Base-by-base conservation (phyloP, 2,888 invertebrate genomes). In the Antheraea assamensis region DNA sequence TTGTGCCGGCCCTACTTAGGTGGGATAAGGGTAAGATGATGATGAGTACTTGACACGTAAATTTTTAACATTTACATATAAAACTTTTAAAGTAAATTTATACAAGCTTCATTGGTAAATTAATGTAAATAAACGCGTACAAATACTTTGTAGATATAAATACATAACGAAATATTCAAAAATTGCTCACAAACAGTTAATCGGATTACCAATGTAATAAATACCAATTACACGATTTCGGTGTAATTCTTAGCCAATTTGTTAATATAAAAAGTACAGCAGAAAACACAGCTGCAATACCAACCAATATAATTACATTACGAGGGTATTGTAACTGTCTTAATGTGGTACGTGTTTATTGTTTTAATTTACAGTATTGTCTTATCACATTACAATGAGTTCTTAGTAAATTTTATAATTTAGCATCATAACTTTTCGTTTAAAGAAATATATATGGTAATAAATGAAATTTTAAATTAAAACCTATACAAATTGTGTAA, bases 271-370 rank as follows among this genome's bases (percentile, higher is more conserved):
- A 21, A 10, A 68, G 68, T 68, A 35, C 68, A 35, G 24, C n/a
- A 24, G 31, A n/a, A 24, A 68, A 68, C 68, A 68, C 68, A 68
- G 68, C 35, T 68, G 68, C 35, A 68, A 68, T 68, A 68, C 68
- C 13, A 68, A 68, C 68, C 68, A 68, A 35, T 68, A 68, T 68
- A 68, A 68, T 68, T 68, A 68, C 68, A 10, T 68, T 68, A 68
- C 35, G 21, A 68, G 68, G 68, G 68, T 68, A 35, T 68, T 68
- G 21, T 31, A 68, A 21, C 68, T 68, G 19, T 68, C 68, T 35
- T 68, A 68, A 68, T 27, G 35, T 35, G 8, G 68, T 68, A 68
- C 68, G 68, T 68, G 68, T 35, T 68, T 35, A 31, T 68, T 68
- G 31, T 35, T 68, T n/a, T 35, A 35, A 68, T 35, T 31, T 35